Conservation (phyloP, 2,113 vertebrate genomes). For the Embiotoca jacksoni region DNA sequence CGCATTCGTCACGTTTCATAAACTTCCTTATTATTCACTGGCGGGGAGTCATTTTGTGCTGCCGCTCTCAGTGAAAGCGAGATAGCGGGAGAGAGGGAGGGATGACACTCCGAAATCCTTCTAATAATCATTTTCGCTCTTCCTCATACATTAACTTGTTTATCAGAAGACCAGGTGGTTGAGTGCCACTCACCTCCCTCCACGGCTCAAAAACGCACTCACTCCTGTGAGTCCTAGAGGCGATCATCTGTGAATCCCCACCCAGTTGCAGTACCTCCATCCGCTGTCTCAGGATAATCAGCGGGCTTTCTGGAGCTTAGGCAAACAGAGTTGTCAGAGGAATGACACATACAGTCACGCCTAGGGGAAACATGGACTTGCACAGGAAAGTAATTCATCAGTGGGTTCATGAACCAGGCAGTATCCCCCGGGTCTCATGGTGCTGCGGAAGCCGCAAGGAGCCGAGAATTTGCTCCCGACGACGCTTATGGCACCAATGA, state of each 20-base stretch:
- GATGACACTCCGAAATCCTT: slow-evolving; percentile 68
- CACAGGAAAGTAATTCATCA: slow-evolving; percentile 68
- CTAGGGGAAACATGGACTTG: slow-evolving; percentile 56
- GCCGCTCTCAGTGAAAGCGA: slow-evolving; percentile 69
- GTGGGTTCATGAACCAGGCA: slow-evolving; percentile 62
- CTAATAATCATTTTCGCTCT: slow-evolving; percentile 69
- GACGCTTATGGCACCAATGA: slow-evolving; percentile 65
- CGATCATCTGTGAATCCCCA: slow-evolving; percentile 67
- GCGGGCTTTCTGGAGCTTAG: slow-evolving; percentile 68
- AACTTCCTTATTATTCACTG: slow-evolving; percentile 85
- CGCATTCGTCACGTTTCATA: slow-evolving; percentile 84
- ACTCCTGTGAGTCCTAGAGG: slow-evolving; percentile 54
- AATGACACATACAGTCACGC: slow-evolving; percentile 63
- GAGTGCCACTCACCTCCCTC: slow-evolving; percentile 61
- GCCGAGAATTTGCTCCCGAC: slow-evolving; percentile 33
- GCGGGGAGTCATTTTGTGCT: slow-evolving; percentile 75
- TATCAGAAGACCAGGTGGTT: slow-evolving; percentile 74
- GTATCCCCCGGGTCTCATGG: slow-evolving; percentile 48
- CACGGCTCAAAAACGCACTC: slow-evolving; percentile 43
- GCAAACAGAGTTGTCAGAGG: slow-evolving; percentile 79
- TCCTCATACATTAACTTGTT: slow-evolving; percentile 72
- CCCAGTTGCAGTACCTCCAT: slow-evolving; percentile 39
- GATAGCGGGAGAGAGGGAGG: slow-evolving; percentile 62
- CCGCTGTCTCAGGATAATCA: slow-evolving; percentile 65
- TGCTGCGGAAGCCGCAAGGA: slow-evolving; percentile 50